Base-by-base conservation (phyloP, 1,140 invertebrate species). In the Magallana angulata region DNA sequence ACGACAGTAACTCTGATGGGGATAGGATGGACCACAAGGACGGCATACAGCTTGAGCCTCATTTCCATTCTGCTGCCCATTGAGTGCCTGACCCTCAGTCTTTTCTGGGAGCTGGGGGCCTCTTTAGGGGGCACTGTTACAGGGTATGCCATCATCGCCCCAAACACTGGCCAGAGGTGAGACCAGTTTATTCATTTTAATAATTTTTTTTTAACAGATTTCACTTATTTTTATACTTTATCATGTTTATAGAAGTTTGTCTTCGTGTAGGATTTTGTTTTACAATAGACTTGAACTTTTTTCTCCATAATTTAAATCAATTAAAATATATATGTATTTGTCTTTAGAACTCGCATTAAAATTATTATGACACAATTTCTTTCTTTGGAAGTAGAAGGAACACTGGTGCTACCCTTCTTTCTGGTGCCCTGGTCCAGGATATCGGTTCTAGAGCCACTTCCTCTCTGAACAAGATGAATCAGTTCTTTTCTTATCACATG, bases 81-180 rank as follows among this genome's bases (percentile, higher is more conserved):
- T 57, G 94, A 95, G 83, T 87, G 91, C 18, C 90, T 92, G 14
- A 90, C 92, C 1, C 83, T 94, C 9, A 94, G 93, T 89, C 86
- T 95, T 8, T 92, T 94, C 80, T 92, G 90, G 89, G 91, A 94
- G 57, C 87, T 95, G 11, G 93, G 93, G 30, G 91, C 93, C 68
- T 90, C 89, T 56, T 90, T 94, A 4, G 94, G 94, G 57, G 94
- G 94, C 12, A 94, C 93, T 8, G 94, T 93, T 80, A 93, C 92
- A 84, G 93, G 94, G 18, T 94, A 94, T 91, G 94, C 93, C 9
- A 82, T 95, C 3, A 93, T 95, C 30, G 90, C 92, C 57, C 94
- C 94, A 64, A 88, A 92, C 8, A 91, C 92, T n/a, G 86, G 90
- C 7, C 90, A 91, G 71, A 92, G 90, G 93, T 94, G 86, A 91